These are phyloP conservation scores for Frankliniella fusca DNA, from an alignment of 2,888 invertebrate genomes.

Conservation along the genomic window DNA sequence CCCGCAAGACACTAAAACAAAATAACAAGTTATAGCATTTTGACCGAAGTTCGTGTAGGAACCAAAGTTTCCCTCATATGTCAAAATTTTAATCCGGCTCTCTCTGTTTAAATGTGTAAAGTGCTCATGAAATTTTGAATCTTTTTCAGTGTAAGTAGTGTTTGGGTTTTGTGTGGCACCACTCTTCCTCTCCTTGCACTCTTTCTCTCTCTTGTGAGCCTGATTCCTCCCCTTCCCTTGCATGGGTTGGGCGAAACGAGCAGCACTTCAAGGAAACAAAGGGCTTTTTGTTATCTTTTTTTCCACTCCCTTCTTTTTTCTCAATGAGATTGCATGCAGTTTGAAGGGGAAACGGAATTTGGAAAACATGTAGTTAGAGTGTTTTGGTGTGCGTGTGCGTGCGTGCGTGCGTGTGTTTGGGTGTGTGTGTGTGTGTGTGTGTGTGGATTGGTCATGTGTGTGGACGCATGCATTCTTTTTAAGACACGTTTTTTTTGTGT, in stretches of 20 bases:
- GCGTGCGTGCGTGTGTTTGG: not conserved
- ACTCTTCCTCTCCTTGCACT: not conserved
- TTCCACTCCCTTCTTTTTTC: no score
- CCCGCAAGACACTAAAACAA: no score
- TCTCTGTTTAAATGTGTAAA: no score
- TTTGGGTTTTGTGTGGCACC: slow-evolving; percentile 12
- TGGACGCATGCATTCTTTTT: not conserved
- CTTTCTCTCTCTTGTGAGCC: not conserved
- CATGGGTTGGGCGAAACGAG: not conserved
- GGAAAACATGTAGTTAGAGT: not conserved
- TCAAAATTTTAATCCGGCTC: no score
- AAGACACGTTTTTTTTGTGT: not conserved
- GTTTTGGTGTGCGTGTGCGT: not conserved
- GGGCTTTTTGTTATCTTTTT: no score
- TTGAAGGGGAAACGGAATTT: not conserved
- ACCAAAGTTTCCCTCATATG: no score
- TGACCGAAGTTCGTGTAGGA: no score
- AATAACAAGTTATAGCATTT: no score
- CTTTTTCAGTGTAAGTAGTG: not conserved
- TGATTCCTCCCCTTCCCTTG: not conserved
- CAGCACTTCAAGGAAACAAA: no score
- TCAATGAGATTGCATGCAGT: no score
- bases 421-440: not conserved
- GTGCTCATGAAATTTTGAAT: not conserved
- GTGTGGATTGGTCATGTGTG: not conserved